Base-by-base conservation (phyloP, 2,888 invertebrate species). In the Mellilla xanthometata region DNA sequence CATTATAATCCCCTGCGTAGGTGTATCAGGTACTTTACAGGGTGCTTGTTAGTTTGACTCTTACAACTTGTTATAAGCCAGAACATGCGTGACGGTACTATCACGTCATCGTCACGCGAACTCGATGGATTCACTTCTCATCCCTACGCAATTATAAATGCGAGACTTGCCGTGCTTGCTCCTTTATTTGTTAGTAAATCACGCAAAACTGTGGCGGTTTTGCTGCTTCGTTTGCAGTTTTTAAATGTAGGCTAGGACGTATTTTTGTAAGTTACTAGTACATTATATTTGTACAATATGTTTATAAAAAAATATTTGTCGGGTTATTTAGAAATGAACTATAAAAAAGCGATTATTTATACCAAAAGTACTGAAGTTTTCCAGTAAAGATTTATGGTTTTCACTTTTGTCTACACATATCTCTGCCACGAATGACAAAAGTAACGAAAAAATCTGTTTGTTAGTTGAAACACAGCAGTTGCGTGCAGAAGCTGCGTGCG, bases 401-500 rank as follows among this genome's bases (percentile, higher is more conserved):
- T n/a, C n/a, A n/a, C n/a, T n/a, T n/a, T n/a, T n/a, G n/a, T n/a
- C n/a, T n/a, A n/a, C n/a, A n/a, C 44, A 52, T 49, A 38, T 50
- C 42, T 45, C 35, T 51, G 15, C 15, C 48, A 58, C 54, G 56
- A 60, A 60, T 58, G 51, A 56, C 60, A 60, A 64, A 65, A 58
- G 55, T 58, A 52, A 61, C 45, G 56, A 63, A 62, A 62, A 62
- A 60, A 59, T 51, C 54, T 60, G 58, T 68, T 60, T 58, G 4
- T 19, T 5, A 8, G 66, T 64, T 63, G 57, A 59, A 50, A 58
- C 56, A 62, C 12, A 7, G 19, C 46, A 58, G 74, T 87, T 83
- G 87, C 87, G 87, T 85, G 88, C 73, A 57, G 71, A 63, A 71
- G 67, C 75, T 88, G 88, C 89, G 88, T 89, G 88, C 74, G 85